phyloP scores from a whole-genome alignment of 2,113 vertebrate genomes.

The Helogale parvula region DNA sequence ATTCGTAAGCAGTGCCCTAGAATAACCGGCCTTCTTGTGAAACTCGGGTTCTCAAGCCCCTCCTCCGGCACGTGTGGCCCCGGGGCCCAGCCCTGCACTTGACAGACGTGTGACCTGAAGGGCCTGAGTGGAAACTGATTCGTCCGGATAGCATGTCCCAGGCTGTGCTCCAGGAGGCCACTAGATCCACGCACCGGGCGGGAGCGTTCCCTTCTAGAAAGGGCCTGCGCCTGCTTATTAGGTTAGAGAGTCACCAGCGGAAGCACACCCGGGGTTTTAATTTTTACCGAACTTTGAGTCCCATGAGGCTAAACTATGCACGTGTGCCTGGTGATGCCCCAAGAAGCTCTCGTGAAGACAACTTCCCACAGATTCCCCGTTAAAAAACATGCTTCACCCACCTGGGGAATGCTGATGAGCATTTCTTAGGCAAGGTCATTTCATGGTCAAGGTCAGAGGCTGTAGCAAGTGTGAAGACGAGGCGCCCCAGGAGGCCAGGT shows the following conservation, averaged over 20 bases:
- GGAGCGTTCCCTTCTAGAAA: background rate
- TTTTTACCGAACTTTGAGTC: background rate
- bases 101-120: background rate
- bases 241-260: too few species aligned
- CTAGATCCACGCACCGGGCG: background rate
- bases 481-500: too few species aligned
- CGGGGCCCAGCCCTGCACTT: background rate
- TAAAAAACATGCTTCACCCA: background rate
- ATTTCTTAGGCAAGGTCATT: background rate
- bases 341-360: background rate
- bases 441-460: background rate
- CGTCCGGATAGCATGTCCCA: background rate
- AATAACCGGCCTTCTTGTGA: background rate
- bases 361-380: background rate
- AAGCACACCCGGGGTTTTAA: background rate
- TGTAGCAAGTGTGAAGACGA: background rate
- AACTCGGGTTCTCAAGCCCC: background rate
- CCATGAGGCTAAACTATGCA: background rate
- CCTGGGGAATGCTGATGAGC: too few species aligned
- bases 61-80: background rate
- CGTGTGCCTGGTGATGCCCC: accelerated
- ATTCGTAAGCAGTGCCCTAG: background rate
- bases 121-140: too few species aligned
- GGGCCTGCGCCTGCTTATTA: background rate
- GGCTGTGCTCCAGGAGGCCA: accelerated